These are phyloP conservation scores for Saguinus midas DNA, from an alignment of 2,113 vertebrate species.

Conservation along the genomic window DNA sequence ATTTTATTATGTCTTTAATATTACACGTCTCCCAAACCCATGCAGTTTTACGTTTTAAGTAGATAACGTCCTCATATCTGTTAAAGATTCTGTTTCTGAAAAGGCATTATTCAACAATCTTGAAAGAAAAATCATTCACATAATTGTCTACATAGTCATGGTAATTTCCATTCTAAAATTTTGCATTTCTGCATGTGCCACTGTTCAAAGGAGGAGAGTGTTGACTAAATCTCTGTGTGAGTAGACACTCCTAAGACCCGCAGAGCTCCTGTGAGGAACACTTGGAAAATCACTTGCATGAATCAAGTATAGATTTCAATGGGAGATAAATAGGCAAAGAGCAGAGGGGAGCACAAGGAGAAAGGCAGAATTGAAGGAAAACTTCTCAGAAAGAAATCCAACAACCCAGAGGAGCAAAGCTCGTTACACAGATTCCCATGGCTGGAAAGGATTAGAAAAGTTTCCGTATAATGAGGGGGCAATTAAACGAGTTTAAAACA, in stretches of 20 bases:
- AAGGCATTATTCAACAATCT: not conserved
- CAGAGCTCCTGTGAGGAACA: not conserved
- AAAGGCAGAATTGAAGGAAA: not conserved
- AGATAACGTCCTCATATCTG: not conserved
- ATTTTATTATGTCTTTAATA: not conserved
- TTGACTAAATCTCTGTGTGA: not conserved
- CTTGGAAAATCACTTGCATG: not conserved
- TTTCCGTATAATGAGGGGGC: constrained; percentile 56
- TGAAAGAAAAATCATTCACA: not conserved
- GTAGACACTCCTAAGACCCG: not conserved
- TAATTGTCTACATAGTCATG: not conserved
- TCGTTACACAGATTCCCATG: not conserved
- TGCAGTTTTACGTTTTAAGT: not conserved
- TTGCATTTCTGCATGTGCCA: not conserved
- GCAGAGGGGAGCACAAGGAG: not conserved
- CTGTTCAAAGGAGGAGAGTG: not conserved
- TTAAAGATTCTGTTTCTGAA: not conserved
- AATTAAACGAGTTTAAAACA: constrained; percentile 61
- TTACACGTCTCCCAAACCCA: not conserved
- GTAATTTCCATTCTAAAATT: not conserved
- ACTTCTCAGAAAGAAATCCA: constrained; percentile 10
- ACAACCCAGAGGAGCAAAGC: not conserved
- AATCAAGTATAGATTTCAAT: not conserved
- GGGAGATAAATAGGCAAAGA: not conserved
- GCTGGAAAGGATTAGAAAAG: not conserved